A percentile compares a stretch with the other conserved stretches of the same genome.
phyloP scores from a whole-genome alignment of 2,797 vertebrate genomes.

The Cossypha dichroa region DNA sequence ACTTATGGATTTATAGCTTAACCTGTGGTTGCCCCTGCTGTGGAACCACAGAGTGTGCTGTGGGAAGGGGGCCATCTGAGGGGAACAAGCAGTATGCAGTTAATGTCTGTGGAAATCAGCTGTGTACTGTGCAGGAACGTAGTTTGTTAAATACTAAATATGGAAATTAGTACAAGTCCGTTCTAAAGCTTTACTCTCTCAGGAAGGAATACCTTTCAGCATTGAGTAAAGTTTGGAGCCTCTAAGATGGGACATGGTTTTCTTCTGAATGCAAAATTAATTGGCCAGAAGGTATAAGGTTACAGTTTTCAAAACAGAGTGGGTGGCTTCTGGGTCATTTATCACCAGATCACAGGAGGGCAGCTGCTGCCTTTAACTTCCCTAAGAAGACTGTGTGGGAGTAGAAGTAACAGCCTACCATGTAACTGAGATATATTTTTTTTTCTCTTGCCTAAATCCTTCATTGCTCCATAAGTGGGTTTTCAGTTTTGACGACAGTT shows the following conservation, averaged over 20 bases:
- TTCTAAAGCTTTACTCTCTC: background rate
- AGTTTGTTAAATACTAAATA: background rate
- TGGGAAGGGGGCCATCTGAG: background rate
- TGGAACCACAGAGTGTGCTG: background rate
- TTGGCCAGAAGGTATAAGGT: background rate
- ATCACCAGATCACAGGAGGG: background rate
- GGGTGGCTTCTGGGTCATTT: background rate
- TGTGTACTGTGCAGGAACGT: background rate
- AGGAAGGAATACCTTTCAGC: background rate
- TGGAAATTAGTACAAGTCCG: background rate
- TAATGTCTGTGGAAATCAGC: background rate
- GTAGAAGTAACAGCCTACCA: background rate
- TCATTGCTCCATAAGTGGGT: background rate
- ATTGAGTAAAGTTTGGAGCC: background rate
- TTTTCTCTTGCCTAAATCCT: background rate
- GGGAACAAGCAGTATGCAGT: background rate
- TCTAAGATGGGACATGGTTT: background rate
- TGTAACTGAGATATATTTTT: background rate
- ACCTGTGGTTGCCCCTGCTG: background rate
- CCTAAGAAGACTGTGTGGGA: background rate
- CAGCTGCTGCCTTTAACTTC: background rate
- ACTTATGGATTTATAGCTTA: background rate
- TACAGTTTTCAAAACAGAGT: background rate
- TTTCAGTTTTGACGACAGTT: constrained; percentile 35
- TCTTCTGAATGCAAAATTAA: background rate